Evolutionary conservation across 2,797 vertebrate species (phyloP), one percentile per base, ranked within the genome.

Genomic region (Sparus aurata): DNA sequence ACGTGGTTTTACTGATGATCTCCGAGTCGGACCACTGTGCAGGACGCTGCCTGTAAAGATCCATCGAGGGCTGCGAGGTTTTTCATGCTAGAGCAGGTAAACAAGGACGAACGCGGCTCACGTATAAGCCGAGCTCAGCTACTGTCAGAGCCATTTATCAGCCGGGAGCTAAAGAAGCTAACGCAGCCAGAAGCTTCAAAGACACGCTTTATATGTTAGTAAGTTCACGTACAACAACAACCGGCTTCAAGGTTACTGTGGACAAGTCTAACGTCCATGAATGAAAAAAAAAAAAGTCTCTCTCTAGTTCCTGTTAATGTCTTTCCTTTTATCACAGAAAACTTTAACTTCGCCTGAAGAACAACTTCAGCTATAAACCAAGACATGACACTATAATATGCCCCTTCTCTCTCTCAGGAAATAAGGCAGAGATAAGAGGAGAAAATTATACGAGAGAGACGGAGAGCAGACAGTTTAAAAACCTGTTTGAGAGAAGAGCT

Each of bases 161-260:
- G 34, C 68, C 23, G 4, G 23, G 10, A 72, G 69, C 53, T 59
- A 8, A 57, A 58, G 60, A n/a, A 15, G 61, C 76, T 20, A 43
- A 57, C 25, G 22, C n/a, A 46, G 47, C 16, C 46, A 34, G 11
- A 64, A 27, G 43, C 27, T 66, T 57, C 52, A n/a, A 11, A 60
- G 20, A 45, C 20, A 5, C 23, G 57, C 47, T n/a, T 30, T 1
- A 60, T 22, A 25, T 25, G 46, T 54, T 30, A 10, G n/a, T 18
- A 18, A 13, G n/a, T 61, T 54, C 58, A 41, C 8, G 2, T 27
- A 17, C 17, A 18, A 38, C 38, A 55, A 41, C 50, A n/a, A 20
- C 50, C 12, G 25, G 41, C n/a, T 54, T 41, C 27, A 25, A 15
- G 64, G 34, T 66, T 43, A 11, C 47, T 64, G n/a, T 30, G 18